A percentile compares a stretch with the other conserved stretches of the same genome.
phyloP scores from a whole-genome alignment of 1,140 invertebrate species.

The Gonatopus flavifemur region DNA sequence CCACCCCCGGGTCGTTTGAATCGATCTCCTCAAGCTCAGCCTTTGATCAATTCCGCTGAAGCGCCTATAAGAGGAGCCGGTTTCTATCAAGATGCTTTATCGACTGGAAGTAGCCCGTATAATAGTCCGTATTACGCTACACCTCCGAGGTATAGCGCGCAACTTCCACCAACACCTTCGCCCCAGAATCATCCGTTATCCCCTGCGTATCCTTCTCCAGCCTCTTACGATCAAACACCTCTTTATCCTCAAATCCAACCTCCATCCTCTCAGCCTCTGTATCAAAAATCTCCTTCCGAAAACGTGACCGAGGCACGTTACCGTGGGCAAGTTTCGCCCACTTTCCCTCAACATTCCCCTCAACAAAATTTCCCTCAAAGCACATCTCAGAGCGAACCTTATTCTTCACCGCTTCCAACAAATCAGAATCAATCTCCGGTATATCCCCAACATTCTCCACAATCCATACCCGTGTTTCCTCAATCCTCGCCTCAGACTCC shows the following conservation, averaged over 20 bases:
- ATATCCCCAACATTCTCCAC: conserved; percentile 48
- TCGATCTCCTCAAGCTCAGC: conserved; percentile 49
- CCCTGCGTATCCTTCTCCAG: conserved; percentile 49
- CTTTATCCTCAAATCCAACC: conserved; percentile 38
- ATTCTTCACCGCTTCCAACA: conserved; percentile 13
- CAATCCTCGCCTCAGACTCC: conserved; percentile 37
- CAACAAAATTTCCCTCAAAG: conserved; percentile 29
- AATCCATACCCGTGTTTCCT: conserved; percentile 36
- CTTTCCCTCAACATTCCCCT: conserved; percentile 32
- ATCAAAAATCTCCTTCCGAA: conserved; percentile 39
- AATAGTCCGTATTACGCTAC: conserved; percentile 56
- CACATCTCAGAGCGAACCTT: conserved; percentile 21
- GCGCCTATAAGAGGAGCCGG: conserved; percentile 50
- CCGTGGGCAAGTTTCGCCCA: conserved; percentile 25
- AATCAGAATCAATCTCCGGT: conserved; percentile 30
- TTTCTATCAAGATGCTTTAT: conserved; percentile 54
- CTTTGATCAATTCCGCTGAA: conserved; percentile 36
- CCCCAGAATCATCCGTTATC: conserved; percentile 53
- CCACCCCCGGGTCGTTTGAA: conserved; percentile 40
- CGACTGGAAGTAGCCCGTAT: conserved; percentile 52
- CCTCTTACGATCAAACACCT: conserved; percentile 43
- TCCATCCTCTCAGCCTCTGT: conserved; percentile 34
- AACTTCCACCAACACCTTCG: conserved; percentile 52
- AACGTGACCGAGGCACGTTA: conserved; percentile 31
- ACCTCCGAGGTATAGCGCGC: conserved; percentile 52